A percentile compares a stretch with the other conserved stretches of the same genome.
These are phyloP conservation scores for Phoronis australis DNA, from an alignment of 2,888 invertebrate species.

Conservation along the genomic window DNA sequence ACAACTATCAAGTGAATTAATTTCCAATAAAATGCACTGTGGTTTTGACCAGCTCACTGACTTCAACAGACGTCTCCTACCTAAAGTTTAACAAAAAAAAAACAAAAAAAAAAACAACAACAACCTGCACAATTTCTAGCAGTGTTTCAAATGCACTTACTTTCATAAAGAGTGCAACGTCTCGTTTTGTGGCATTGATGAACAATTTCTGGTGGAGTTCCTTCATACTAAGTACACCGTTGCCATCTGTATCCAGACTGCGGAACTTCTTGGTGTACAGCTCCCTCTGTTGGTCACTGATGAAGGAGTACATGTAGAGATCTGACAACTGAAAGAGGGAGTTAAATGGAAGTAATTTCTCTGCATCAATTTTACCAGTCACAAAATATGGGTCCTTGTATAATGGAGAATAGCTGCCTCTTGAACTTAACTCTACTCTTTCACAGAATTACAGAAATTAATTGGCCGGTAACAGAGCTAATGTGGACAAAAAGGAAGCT, in stretches of 20 bases:
- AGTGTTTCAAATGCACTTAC: neutral
- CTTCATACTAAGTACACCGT: neutral
- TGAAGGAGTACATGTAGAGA: conserved; percentile 2
- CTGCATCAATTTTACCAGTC: too few species aligned
- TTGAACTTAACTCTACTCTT: too few species aligned
- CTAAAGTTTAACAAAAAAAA: too few species aligned
- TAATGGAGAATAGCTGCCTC: too few species aligned
- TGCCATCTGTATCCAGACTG: neutral
- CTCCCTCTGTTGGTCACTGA: neutral
- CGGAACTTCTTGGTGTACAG: neutral
- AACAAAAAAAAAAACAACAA: too few species aligned
- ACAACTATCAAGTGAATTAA: too few species aligned
- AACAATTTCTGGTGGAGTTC: neutral
- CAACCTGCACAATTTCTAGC: neutral
- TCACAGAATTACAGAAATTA: too few species aligned
- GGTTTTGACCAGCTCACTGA: neutral
- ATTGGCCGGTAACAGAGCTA: too few species aligned
- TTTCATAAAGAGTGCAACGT: conserved; percentile 1
- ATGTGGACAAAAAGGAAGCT: too few species aligned
- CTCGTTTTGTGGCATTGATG: neutral
- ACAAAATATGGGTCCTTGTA: too few species aligned
- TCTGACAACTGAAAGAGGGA: too few species aligned
- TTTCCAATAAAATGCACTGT: neutral
- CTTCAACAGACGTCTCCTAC: neutral
- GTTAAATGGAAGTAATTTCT: too few species aligned